A percentile compares a stretch with the other conserved stretches of the same genome.
phyloP scores from a whole-genome alignment of 2,888 invertebrate species.

The Drosophila meridionalis region DNA sequence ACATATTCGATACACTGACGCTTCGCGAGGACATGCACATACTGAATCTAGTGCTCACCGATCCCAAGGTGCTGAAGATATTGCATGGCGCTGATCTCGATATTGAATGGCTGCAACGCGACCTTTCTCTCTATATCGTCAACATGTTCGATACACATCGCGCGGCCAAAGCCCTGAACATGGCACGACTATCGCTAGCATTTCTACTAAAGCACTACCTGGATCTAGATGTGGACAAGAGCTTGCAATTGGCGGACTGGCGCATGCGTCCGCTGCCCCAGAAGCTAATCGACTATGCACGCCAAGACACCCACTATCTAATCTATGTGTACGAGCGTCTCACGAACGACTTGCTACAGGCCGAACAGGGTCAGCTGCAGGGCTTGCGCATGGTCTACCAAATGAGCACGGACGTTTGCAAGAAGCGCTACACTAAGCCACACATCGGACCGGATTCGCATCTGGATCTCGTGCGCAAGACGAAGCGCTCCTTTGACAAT shows the following conservation, averaged over 20 bases:
- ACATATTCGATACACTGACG: conserved; percentile 93
- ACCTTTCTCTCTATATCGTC: conserved; percentile 97
- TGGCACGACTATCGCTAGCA: conserved; percentile 90
- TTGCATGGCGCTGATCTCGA: conserved; percentile 97
- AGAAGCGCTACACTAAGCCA: conserved; percentile 93
- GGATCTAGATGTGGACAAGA: conserved; percentile 92
- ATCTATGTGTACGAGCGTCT: conserved; percentile 94
- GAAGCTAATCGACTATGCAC: conserved; percentile 93
- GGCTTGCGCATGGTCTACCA: conserved; percentile 90
- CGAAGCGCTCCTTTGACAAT: conserved; percentile 92
- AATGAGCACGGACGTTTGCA: conserved; percentile 91
- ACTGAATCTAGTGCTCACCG: conserved; percentile 95
- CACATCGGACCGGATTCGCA: conserved; percentile 89
- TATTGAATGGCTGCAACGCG: conserved; percentile 97
- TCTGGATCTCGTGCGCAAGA: conserved; percentile 91
- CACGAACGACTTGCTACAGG: conserved; percentile 89
- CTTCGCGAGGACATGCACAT: conserved; percentile 92
- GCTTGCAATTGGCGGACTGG: conserved; percentile 98
- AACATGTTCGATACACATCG: conserved; percentile 98
- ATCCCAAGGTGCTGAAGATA: conserved; percentile 95
- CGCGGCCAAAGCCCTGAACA: conserved; percentile 91
- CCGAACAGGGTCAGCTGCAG: conserved; percentile 88
- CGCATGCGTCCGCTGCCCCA: conserved; percentile 94
- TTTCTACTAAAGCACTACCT: conserved; percentile 93
- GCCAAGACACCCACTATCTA: conserved; percentile 97